Conservation (phyloP, 2,888 invertebrate species). For the Antitype chi region DNA sequence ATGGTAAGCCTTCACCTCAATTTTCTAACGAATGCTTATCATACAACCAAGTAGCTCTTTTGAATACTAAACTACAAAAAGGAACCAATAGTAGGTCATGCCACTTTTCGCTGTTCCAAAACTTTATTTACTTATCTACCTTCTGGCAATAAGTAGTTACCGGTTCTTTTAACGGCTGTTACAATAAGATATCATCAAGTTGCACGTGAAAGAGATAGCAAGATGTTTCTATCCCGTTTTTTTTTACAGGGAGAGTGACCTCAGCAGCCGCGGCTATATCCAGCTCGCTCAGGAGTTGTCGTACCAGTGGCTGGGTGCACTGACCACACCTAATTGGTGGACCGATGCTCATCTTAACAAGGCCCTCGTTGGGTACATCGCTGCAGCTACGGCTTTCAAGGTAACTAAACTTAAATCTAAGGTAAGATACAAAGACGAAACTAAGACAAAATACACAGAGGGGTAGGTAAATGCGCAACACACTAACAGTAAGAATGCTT, state of each 20-base stretch:
- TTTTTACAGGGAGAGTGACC: constrained; percentile 92
- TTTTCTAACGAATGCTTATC: constrained; percentile 9
- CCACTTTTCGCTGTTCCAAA: neutral
- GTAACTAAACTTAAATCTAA: constrained; percentile 78
- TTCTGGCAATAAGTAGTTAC: neutral
- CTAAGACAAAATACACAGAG: no score
- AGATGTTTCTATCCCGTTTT: neutral
- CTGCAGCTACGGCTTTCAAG: constrained; percentile 93
- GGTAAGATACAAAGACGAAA: no score
- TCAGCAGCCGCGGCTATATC: constrained; percentile 92
- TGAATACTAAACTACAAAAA: neutral
- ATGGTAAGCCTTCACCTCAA: constrained; percentile 16
- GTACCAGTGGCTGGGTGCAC: constrained; percentile 95
- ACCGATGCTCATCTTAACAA: constrained; percentile 94
- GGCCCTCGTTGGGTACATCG: constrained; percentile 94
- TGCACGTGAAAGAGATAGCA: neutral
- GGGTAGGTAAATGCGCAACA: no score
- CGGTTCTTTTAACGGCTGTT: neutral
- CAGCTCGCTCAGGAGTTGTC: constrained; percentile 93
- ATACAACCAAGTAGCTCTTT: neutral
- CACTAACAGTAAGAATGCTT: no score
- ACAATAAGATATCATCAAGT: neutral
- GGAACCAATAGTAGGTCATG: neutral
- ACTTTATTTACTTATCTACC: no score
- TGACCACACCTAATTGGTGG: constrained; percentile 95